Conservation (phyloP, 2,888 invertebrate genomes). For the Protophormia terraenovae region DNA sequence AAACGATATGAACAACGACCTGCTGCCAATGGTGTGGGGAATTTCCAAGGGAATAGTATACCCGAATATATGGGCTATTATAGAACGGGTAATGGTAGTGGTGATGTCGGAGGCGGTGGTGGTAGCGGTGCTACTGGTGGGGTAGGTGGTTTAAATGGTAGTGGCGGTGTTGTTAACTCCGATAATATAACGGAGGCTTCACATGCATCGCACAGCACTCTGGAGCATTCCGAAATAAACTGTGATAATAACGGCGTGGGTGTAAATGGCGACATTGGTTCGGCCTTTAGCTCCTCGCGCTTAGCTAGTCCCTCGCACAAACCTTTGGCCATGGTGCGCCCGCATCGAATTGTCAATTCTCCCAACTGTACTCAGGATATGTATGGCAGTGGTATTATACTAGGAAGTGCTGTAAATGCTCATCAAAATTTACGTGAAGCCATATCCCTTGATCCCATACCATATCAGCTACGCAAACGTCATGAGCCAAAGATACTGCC, state of each 20-base stretch:
- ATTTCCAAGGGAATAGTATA: slow-evolving; percentile 73
- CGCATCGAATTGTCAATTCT: slow-evolving; percentile 82
- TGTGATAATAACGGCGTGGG: slow-evolving; percentile 78
- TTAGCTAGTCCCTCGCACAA: slow-evolving; percentile 70
- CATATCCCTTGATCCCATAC: slow-evolving; percentile 86
- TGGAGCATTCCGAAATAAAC: slow-evolving; percentile 81
- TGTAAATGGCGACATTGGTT: slow-evolving; percentile 70
- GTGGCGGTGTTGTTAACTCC: slow-evolving; percentile 63
- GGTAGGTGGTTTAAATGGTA: slow-evolving; percentile 40
- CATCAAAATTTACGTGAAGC: slow-evolving; percentile 83
- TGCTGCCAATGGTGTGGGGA: slow-evolving; percentile 81
- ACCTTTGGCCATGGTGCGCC: slow-evolving; percentile 80
- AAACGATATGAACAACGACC: slow-evolving; percentile 82
- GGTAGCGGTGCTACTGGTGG: slow-evolving; percentile 66
- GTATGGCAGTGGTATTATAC: slow-evolving; percentile 65
- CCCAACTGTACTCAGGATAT: slow-evolving; percentile 74
- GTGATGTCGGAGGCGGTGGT: slow-evolving; percentile 50
- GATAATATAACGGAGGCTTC: slow-evolving; percentile 74
- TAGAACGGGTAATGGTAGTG: slow-evolving; percentile 55
- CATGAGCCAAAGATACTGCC: slow-evolving; percentile 75
- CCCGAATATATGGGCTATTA: slow-evolving; percentile 71
- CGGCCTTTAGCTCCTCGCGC: slow-evolving; percentile 53
- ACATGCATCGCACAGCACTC: slow-evolving; percentile 78
- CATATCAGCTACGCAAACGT: slow-evolving; percentile 78
- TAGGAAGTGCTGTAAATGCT: slow-evolving; percentile 67